Conservation (phyloP, 1,140 invertebrate species). For the Drosophila mayri region DNA sequence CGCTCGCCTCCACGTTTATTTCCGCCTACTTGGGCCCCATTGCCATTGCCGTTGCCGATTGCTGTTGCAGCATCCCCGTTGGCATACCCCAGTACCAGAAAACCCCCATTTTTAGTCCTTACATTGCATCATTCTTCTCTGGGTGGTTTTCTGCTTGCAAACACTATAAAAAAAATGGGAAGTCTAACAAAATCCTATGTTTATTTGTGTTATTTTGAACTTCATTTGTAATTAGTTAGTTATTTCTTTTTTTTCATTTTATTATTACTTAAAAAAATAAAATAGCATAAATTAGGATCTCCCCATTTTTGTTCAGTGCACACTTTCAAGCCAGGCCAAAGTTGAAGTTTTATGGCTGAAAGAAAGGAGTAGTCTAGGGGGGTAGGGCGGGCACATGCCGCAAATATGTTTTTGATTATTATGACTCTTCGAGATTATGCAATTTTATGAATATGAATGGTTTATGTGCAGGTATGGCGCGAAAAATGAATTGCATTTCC, state of each 20-base stretch:
- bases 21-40: slow-evolving; percentile 80
- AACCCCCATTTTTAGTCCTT: slow-evolving; percentile 11
- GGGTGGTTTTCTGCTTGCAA: slow-evolving; percentile 7
- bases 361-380: slow-evolving; percentile 38
- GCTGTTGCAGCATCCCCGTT: slow-evolving; percentile 54
- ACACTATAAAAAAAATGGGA: slow-evolving; percentile 1
- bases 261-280: no score
- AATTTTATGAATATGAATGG: slow-evolving; percentile 84
- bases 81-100: slow-evolving; percentile 49
- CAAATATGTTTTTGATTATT: slow-evolving; percentile 84
- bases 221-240: not conserved
- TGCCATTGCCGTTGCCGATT: slow-evolving; percentile 64
- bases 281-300: no score
- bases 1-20: slow-evolving; percentile 64
- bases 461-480: slow-evolving; percentile 57
- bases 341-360: slow-evolving; percentile 74
- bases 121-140: slow-evolving; percentile 31
- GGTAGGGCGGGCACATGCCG: slow-evolving; percentile 46
- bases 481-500: slow-evolving; percentile 59
- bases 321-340: slow-evolving; percentile 51
- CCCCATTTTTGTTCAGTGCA: not conserved
- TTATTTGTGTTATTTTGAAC: not conserved
- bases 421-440: slow-evolving; percentile 84
- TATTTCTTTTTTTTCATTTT: not conserved
- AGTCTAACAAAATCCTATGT: not conserved